Base-by-base conservation (phyloP, 2,888 invertebrate genomes). In the Cryptus armator region DNA sequence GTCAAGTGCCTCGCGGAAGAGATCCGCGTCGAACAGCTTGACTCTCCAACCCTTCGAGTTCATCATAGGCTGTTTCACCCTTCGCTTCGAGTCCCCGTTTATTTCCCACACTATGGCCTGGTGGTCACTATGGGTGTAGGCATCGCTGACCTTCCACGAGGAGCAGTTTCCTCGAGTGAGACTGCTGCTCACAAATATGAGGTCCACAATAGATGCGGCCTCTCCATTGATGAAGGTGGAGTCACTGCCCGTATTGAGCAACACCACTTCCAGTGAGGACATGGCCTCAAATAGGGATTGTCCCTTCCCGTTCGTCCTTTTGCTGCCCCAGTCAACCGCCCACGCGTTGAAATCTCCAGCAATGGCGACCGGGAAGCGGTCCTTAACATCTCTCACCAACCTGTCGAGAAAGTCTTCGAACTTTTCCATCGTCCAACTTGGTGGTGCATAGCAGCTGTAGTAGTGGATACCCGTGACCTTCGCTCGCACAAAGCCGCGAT, bases 311-410 rank as follows among this genome's bases (percentile, higher is more conserved):
- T 75, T 86, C 29, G 86, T 88, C 51, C 56, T 44, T 19, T 72
- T 76, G 74, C 85, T 87, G 10, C 87, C 86, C 87, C 88, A 79
- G 6, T 87, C 87, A 0, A 80, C 74, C 12, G 85, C 87, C 83
- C 83, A 83, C 4, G 86, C 76, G 37, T 86, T 85, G 68, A 86
- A 86, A 70, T 85, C 88, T 0, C 86, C 87, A 14, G 87, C 86
- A 9, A 87, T 88, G 7, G 85, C 86, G 14, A 81, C 70, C 3
- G 86, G 87, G 51, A 9, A 51, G 7, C 62, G 46, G 9, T 68
- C 78, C 51, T 32, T 76, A 10, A 80, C 72, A 37, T 86, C 87
- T 10, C 66, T 70, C 51, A 51, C 70, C 10, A 88, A 79, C 14
- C 78, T 37, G 37, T 37, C 37, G 37, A 37, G 37, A 37, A 37